Conservation (phyloP, 2,797 vertebrate genomes). For the Epinephelus coioides region DNA sequence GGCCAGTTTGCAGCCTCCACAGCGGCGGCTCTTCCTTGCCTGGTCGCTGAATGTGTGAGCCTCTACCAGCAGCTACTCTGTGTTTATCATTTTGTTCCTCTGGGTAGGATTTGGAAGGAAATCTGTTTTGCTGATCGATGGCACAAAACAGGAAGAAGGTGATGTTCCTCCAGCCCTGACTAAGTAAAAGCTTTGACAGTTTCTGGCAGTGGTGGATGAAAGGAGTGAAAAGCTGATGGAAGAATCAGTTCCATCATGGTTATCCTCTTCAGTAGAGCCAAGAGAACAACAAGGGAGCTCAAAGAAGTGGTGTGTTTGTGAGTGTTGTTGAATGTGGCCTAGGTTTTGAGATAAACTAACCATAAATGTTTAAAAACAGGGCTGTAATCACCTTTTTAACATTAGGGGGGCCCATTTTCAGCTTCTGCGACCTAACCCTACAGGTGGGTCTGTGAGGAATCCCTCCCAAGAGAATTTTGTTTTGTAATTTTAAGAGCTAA, state of each 20-base stretch:
- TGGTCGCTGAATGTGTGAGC: background rate
- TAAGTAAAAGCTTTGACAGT: constrained; percentile 37
- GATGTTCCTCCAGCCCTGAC: constrained; percentile 32
- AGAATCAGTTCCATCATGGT: constrained; percentile 32
- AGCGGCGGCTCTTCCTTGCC: no score
- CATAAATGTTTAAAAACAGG: background rate
- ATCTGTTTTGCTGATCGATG: constrained; percentile 53
- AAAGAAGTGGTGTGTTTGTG: background rate
- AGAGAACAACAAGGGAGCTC: background rate
- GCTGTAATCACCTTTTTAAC: no score
- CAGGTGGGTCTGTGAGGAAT: no score
- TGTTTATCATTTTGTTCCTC: constrained; percentile 42
- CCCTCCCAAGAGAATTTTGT: no score
- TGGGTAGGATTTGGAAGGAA: constrained; percentile 28
- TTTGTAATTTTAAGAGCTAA: no score
- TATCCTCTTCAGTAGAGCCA: constrained; percentile 19
- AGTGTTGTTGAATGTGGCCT: constrained; percentile 9
- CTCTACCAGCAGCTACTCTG: constrained; percentile 23
- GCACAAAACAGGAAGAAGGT: constrained; percentile 43
- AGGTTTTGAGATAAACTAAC: background rate
- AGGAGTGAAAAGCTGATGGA: constrained; percentile 20
- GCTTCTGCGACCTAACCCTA: no score
- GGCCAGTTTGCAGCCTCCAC: no score
- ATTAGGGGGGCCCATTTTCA: no score
- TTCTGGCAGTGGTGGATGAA: constrained; percentile 34